Evolutionary conservation across 2,797 vertebrate species (phyloP), one percentile per base, ranked within the genome.

Genomic region (Thripadectes ignobilis): DNA sequence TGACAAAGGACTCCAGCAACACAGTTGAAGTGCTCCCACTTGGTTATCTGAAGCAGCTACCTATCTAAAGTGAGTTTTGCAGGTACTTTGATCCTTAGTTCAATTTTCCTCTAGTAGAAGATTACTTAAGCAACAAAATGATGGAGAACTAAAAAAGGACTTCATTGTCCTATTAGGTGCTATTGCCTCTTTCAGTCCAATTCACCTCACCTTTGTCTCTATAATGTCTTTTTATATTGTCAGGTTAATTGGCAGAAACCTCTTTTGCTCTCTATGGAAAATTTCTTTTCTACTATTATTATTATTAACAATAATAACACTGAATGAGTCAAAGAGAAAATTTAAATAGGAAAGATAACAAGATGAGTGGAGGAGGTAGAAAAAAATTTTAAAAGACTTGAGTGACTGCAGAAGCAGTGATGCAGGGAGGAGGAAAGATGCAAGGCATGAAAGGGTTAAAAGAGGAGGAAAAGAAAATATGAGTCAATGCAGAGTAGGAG

Each of bases 401-500:
- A 83, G 34, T 46, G 75, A 93, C 6, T 54, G 29, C 29, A 87
- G 49, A 54, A 89, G 32, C 27, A 43, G 17, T 38, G 58, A 52
- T 55, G 29, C 14, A 71, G n/a, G 27, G 55, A 93, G 51, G 34
- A 95, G 32, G 55, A 93, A 95, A 66, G 59, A 79, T 39, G 24
- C 17, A 63, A 71, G 75, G 27, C 32, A 85, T 0, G 0, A 10
- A 87, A 95, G 94, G 52, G 94, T 95, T 96, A 96, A 97, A 65
- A 95, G 32, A 85, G 45, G 12, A 93, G 86, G 57, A 82, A 82
- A 93, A 91, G 63, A 87, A 87, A 87, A 32, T 93, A 88, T 96
- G 96, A 97, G 88, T 96, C 95, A 97, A 91, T 66, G 80, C 38
- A 61, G 95, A 95, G 96, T 95, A 94, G 96, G 95, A 97, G 95